Evolutionary conservation across 2,113 vertebrate genomes (phyloP).

Genomic region (Struthio camelus): DNA sequence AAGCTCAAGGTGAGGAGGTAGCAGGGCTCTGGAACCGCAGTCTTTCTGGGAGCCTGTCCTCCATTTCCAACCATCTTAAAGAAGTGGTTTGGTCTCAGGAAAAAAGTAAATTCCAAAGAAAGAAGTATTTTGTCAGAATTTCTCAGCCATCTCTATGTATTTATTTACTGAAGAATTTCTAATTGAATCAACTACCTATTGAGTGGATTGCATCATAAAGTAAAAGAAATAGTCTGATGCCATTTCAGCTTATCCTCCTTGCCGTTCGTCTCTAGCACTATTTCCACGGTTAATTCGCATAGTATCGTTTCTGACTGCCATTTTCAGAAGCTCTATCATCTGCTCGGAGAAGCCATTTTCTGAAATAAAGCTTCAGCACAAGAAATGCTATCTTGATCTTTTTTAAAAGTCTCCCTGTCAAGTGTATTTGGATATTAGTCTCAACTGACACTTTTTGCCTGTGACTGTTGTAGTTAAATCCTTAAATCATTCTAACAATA

Average conservation of each 20-base stretch:
- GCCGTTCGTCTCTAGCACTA: neutral
- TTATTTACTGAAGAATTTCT: neutral
- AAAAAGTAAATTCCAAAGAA: neutral
- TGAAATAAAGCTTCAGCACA: neutral
- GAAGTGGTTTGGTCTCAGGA: neutral
- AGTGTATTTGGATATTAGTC: neutral
- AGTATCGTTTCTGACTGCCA: neutral
- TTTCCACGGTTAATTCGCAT: neutral
- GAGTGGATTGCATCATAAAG: neutral
- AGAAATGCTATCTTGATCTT: neutral
- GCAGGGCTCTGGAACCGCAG: neutral
- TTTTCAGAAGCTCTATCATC: neutral
- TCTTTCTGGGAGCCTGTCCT: neutral
- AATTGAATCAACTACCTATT: neutral
- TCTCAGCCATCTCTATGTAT: neutral
- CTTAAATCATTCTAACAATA: neutral
- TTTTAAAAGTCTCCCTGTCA: neutral
- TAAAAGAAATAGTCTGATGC: neutral
- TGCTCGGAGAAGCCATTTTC: neutral
- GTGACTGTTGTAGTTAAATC: neutral
- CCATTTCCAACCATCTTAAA: neutral
- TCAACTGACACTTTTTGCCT: neutral
- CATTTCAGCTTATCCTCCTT: neutral
- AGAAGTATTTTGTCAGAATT: neutral
- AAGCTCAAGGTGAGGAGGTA: neutral